phyloP scores from a whole-genome alignment of 2,797 vertebrate species.

The Galagoides demidoff region DNA sequence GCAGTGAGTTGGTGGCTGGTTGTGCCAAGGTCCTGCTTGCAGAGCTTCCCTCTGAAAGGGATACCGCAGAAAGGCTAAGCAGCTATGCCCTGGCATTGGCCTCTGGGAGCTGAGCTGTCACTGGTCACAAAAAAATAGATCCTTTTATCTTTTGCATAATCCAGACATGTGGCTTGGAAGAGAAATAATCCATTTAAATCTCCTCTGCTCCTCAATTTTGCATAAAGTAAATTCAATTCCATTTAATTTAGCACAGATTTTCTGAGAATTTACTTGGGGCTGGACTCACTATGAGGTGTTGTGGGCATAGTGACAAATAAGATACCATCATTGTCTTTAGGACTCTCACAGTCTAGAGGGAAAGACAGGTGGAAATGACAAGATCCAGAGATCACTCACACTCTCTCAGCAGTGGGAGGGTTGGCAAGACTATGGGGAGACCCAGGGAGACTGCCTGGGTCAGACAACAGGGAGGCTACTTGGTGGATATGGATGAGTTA shows the following conservation, averaged over 20 bases:
- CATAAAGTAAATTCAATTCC: neutral
- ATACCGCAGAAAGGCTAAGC: neutral
- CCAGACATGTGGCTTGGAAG: neutral
- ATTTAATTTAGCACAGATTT: neutral
- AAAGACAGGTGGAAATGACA: neutral
- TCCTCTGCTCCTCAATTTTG: neutral
- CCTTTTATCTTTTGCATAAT: neutral
- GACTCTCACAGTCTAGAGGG: neutral
- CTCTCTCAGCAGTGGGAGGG: rapidly evolving
- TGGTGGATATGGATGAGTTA: rapidly evolving
- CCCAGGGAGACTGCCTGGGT: rapidly evolving
- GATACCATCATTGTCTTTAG: neutral
- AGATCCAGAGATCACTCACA: neutral
- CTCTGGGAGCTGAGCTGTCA: constrained; percentile 16
- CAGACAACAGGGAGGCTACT: rapidly evolving
- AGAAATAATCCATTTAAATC: constrained; percentile 16
- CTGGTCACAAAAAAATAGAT: neutral
- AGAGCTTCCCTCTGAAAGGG: neutral
- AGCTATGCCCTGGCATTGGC: neutral
- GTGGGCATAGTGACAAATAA: neutral
- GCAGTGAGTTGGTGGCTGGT: neutral
- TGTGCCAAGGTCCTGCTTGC: neutral
- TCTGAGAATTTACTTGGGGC: neutral
- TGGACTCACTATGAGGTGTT: neutral
- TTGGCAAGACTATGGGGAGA: neutral